phyloP scores from a whole-genome alignment of 2,888 invertebrate genomes.

The Biston betularia region DNA sequence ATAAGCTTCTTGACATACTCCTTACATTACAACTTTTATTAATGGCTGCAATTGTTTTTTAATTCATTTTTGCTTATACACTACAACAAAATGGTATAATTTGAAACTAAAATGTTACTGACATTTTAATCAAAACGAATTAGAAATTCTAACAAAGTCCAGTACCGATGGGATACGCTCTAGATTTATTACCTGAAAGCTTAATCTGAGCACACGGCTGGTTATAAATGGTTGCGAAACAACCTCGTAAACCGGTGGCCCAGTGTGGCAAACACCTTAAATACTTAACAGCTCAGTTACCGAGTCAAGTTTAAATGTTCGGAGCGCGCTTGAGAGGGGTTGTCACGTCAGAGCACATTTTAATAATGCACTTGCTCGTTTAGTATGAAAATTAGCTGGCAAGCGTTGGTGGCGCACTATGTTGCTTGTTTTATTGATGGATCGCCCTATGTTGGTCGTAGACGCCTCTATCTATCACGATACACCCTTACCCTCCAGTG shows the following conservation, averaged over 20 bases:
- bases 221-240: conserved; percentile 48
- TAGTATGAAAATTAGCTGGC: conserved; percentile 84
- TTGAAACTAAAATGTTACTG: no score
- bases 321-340: conserved; percentile 66
- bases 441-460: conserved; percentile 42
- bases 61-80: no score
- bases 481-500: conserved; percentile 4
- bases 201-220: conserved; percentile 40
- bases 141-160: conserved; percentile 24
- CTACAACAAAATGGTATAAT: no score
- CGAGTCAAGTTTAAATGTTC: conserved; percentile 73
- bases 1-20: no score
- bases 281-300: conserved; percentile 71
- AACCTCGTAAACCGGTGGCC: conserved; percentile 59
- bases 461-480: conserved; percentile 30
- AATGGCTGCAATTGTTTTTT: no score
- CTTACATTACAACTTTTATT: no score
- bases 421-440: conserved; percentile 73
- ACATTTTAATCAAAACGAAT: conserved; percentile 18
- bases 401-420: conserved; percentile 60
- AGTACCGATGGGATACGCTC: conserved; percentile 16
- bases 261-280: conserved; percentile 67
- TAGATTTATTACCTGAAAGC: conserved; percentile 43
- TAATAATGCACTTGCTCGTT: conserved; percentile 84
- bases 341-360: conserved; percentile 78